A percentile compares a stretch with the other conserved stretches of the same genome.
These are phyloP conservation scores for Mus spicilegus DNA, from an alignment of 2,113 vertebrate species.

Conservation along the genomic window DNA sequence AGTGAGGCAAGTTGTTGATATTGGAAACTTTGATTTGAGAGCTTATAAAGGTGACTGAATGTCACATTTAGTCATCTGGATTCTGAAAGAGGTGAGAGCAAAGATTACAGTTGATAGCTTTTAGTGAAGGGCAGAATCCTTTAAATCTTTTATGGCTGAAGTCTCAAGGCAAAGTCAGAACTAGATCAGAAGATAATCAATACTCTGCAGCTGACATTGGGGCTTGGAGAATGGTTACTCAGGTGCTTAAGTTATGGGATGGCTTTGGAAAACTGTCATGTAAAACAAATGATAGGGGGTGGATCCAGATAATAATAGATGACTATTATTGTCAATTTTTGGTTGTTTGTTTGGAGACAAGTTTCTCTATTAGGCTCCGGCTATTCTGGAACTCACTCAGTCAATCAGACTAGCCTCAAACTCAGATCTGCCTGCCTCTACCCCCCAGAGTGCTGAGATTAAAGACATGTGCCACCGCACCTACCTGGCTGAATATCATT, in stretches of 20 bases:
- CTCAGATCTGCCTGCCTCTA: neutral
- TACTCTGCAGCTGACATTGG: constrained; percentile 67
- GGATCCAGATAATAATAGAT: neutral
- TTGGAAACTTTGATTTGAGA: constrained; percentile 80
- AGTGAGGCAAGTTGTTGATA: constrained; percentile 72
- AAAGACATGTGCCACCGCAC: neutral
- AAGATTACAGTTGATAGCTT: constrained; percentile 80
- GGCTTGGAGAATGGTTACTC: constrained; percentile 63
- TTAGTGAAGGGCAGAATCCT: constrained; percentile 78
- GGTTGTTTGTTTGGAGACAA: neutral
- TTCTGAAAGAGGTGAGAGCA: constrained; percentile 73
- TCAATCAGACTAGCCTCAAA: too few relatives aligned
- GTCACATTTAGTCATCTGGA: constrained; percentile 75
- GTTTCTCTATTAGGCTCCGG: too few relatives aligned
- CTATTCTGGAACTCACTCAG: neutral
- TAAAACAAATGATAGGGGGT: neutral
- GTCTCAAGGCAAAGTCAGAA: constrained; percentile 81
- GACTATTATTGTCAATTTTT: neutral
- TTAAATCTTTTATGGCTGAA: constrained; percentile 82
- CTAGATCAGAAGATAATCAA: constrained; percentile 81
- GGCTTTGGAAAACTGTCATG: constrained; percentile 54
- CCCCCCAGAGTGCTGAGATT: neutral
- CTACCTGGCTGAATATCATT: neutral
- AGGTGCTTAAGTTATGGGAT: constrained; percentile 49
- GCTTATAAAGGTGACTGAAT: constrained; percentile 80